Percentiles rank a stretch among this genome's conserved stretches.
Conservation (phyloP, 1,140 invertebrate species). For the Homalodisca vitripennis region DNA sequence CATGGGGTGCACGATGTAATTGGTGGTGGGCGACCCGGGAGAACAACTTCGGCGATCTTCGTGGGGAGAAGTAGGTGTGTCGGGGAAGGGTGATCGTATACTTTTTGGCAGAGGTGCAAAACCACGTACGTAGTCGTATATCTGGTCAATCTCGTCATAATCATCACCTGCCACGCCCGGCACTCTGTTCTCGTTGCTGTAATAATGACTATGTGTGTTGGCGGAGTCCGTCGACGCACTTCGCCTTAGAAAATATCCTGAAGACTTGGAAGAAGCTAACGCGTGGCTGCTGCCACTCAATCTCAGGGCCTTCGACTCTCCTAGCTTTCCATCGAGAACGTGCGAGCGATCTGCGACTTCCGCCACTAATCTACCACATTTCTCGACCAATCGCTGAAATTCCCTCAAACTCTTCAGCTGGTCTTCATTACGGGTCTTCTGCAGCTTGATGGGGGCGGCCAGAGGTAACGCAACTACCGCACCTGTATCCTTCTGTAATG, state of each 20-base stretch:
- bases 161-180: slow-evolving; percentile 60
- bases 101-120: slow-evolving; percentile 85
- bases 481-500: slow-evolving; percentile 74
- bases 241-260: slow-evolving; percentile 63
- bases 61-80: slow-evolving; percentile 34
- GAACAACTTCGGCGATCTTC: slow-evolving; percentile 30
- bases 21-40: not conserved
- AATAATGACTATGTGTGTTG: slow-evolving; percentile 54
- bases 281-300: slow-evolving; percentile 42
- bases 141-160: slow-evolving; percentile 95
- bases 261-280: slow-evolving; percentile 54
- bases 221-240: slow-evolving; percentile 72
- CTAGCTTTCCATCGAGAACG: slow-evolving; percentile 73
- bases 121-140: slow-evolving; percentile 93
- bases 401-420: slow-evolving; percentile 75
- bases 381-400: slow-evolving; percentile 76
- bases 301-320: slow-evolving; percentile 49
- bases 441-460: slow-evolving; percentile 81
- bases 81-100: slow-evolving; percentile 65
- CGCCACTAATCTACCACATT: slow-evolving; percentile 71
- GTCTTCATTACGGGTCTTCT: slow-evolving; percentile 79
- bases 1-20: slow-evolving; percentile 22
- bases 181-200: slow-evolving; percentile 50
- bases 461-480: slow-evolving; percentile 79
- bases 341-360: slow-evolving; percentile 80